phyloP scores from a whole-genome alignment of 2,888 invertebrate genomes.

The Neocrepidodera transversa region DNA sequence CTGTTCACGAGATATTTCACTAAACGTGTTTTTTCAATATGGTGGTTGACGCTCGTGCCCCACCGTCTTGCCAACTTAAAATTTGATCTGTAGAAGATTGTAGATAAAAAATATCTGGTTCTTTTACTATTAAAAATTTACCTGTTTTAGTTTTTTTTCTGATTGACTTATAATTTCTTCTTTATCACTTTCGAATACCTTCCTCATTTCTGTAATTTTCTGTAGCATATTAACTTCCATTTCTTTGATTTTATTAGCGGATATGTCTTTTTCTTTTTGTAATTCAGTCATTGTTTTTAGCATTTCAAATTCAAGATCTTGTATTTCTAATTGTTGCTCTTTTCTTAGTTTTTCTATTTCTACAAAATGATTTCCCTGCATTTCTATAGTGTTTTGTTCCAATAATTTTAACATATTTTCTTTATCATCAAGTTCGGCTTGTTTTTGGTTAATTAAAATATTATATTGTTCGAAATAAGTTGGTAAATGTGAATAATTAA shows the following conservation, averaged over 20 bases:
- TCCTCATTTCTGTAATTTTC: constrained; percentile 47
- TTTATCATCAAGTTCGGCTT: constrained; percentile 29
- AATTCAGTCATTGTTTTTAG: constrained; percentile 51
- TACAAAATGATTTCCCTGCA: constrained; percentile 37
- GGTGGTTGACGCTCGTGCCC: too few relatives aligned
- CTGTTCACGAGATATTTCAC: too few relatives aligned
- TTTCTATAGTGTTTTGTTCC: constrained; percentile 41
- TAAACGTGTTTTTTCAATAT: too few relatives aligned
- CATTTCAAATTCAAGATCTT: constrained; percentile 54
- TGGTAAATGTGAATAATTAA: constrained; percentile 13
- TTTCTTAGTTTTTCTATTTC: constrained; percentile 48
- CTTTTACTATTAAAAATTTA: too few relatives aligned
- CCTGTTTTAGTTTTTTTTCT: constrained; percentile 55
- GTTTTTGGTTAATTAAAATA: constrained; percentile 30
- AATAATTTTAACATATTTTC: constrained; percentile 41
- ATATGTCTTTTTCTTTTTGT: constrained; percentile 48
- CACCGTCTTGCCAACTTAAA: too few relatives aligned
- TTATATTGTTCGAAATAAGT: constrained; percentile 23
- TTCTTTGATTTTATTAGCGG: constrained; percentile 43
- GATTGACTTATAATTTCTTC: constrained; percentile 41
- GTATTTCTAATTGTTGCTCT: constrained; percentile 50
- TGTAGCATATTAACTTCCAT: constrained; percentile 39
- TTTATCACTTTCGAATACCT: constrained; percentile 54
- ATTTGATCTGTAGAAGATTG: too few relatives aligned
- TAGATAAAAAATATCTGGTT: too few relatives aligned